Evolutionary conservation across 2,113 vertebrate genomes (phyloP), one percentile per base, ranked within the genome.

Genomic region (Dryoscopus gambensis): DNA sequence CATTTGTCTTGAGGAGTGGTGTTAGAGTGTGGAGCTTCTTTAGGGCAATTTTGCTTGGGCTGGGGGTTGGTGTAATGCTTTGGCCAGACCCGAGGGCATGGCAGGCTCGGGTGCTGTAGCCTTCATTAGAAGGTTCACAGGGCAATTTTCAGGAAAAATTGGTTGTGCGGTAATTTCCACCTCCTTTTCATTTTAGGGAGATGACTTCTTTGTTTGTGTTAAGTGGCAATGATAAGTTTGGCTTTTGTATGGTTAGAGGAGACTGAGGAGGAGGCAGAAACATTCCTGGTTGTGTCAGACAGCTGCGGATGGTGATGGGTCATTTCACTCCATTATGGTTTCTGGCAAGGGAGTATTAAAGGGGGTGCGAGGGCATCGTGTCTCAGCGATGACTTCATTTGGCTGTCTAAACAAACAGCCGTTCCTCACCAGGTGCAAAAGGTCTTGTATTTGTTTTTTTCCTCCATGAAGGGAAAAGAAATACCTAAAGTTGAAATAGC

Each of bases 241-340:
- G 76, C 64, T 92, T 92, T 92, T 78, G 65, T 69, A 53, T 22
- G 67, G 82, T 46, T 74, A 23, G 60, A 71, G 69, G 76, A 70
- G 73, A 31, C 55, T 50, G 77, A 70, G 84, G 62, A 15, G 87
- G 74, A 47, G 89, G 83, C 85, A 92, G 85, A 20, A 94, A 42
- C 88, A 92, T 97, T 96, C 71, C 76, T 84, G 64, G 73, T 40
- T 80, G 8, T 88, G 87, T 86, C 79, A 71, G 83, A 74, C 96
- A 96, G 95, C 93, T 96, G 95, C 0, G 16, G 79, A 90, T 89
- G 85, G 90, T 83, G 91, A 84, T 93, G 96, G 96, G 96, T 96
- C 96, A 96, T 96, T 96, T 95, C 96, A 95, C 88, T 94, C 83
- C 93, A 90, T 95, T 95, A 86, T 73, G 80, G 49, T 75, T 95